phyloP scores from a whole-genome alignment of 2,113 vertebrate genomes.

The Tringa solitaria region DNA sequence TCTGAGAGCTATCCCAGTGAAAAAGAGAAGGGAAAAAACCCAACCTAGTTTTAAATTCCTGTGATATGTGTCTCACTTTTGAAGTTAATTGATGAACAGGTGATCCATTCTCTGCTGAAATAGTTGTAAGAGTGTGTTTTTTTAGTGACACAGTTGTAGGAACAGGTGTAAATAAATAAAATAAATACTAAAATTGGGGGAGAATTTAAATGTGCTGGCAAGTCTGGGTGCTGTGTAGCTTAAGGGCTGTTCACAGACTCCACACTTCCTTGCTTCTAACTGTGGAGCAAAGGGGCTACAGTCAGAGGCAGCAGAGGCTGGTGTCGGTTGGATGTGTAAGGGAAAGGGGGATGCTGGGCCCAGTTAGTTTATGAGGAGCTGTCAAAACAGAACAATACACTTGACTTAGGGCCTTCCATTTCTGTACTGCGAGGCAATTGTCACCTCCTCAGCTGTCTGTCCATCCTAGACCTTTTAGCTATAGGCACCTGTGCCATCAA shows the following conservation, averaged over 20 bases:
- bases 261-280: background rate
- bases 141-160: background rate
- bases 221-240: background rate
- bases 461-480: background rate
- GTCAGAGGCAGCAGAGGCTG: background rate
- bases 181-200: accelerated
- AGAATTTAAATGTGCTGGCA: accelerated
- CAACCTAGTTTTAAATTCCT: background rate
- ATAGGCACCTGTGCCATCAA: background rate
- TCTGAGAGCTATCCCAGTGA: background rate
- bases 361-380: background rate
- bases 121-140: background rate
- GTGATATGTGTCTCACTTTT: background rate
- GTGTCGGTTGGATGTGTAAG: accelerated
- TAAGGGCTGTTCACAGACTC: background rate
- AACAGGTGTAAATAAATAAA: background rate
- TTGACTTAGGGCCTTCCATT: background rate
- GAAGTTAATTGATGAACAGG: background rate
- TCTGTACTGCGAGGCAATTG: accelerated
- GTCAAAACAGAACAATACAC: background rate
- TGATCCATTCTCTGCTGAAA: background rate
- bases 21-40: background rate
- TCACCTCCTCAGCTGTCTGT: background rate
- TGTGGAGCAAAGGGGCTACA: accelerated
- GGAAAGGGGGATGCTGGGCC: background rate